Percentiles rank a stretch among this genome's conserved stretches.
These are phyloP conservation scores for Oophaga sylvatica DNA, from an alignment of 2,797 vertebrate genomes.

Conservation along the genomic window DNA sequence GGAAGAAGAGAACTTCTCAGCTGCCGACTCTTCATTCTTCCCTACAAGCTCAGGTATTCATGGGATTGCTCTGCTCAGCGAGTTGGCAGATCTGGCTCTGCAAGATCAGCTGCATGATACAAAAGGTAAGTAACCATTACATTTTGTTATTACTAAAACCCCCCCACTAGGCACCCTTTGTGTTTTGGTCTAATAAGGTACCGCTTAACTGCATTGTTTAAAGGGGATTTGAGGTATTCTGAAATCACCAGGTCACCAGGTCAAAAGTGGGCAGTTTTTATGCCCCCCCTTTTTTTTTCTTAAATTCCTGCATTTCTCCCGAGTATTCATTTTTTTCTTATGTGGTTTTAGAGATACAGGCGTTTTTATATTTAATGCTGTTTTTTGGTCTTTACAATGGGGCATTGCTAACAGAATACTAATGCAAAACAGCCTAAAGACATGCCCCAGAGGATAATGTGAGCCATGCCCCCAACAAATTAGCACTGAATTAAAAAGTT, in stretches of 20 bases:
- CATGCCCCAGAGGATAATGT: no score
- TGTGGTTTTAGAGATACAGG: no score
- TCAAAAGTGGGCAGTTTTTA: no score
- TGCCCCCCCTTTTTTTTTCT: no score
- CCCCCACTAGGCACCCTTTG: background rate
- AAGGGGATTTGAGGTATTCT: background rate
- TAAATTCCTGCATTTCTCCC: no score
- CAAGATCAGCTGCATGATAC: slow-evolving; percentile 71
- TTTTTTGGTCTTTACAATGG: no score
- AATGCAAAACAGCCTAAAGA: no score
- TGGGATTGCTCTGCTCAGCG: slow-evolving; percentile 92
- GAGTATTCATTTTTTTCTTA: no score
- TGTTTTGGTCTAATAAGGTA: background rate
- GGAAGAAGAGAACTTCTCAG: slow-evolving; percentile 23
- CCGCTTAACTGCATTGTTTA: background rate
- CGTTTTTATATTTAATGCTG: no score
- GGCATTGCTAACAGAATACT: no score
- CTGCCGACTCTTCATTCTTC: slow-evolving; percentile 34
- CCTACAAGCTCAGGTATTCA: slow-evolving; percentile 76
- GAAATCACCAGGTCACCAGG: background rate
- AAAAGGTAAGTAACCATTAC: slow-evolving; percentile 22
- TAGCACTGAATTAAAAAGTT: no score
- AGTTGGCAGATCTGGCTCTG: slow-evolving; percentile 89
- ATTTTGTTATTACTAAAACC: background rate
- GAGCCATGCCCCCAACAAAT: no score